Conservation (phyloP, 2,113 vertebrate species). For the Origma solitaria region DNA sequence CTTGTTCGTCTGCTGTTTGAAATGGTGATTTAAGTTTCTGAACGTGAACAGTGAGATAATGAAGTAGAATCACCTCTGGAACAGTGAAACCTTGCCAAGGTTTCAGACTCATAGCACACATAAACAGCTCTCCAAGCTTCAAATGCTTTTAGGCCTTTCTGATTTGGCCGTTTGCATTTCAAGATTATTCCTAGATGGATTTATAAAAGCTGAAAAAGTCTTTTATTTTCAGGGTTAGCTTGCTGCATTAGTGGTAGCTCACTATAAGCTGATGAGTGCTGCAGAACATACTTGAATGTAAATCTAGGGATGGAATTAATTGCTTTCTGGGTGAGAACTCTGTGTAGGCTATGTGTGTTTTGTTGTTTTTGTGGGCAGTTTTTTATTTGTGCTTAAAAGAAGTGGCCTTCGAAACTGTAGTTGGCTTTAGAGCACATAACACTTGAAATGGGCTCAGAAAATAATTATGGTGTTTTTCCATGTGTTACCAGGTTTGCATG, state of each 20-base stretch:
- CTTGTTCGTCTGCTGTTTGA: constrained; percentile 96
- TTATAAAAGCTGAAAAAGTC: not conserved
- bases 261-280: not conserved
- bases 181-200: not conserved
- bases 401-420: not conserved
- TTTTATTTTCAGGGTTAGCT: not conserved
- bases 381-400: not conserved
- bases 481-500: not conserved
- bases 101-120: not conserved
- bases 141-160: not conserved
- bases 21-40: constrained; percentile 80
- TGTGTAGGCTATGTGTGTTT: not conserved
- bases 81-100: not conserved
- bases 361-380: not conserved
- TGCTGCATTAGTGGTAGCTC: not conserved
- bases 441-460: not conserved
- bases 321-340: not conserved
- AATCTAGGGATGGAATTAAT: not conserved
- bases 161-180: not conserved
- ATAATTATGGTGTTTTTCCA: not conserved
- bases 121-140: not conserved
- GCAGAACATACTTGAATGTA: not conserved
- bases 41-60: not conserved
- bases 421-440: not conserved
- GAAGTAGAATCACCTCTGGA: not conserved